Evolutionary conservation across 1,140 invertebrate species (phyloP).

Genomic region (Trichogramma pretiosum): DNA sequence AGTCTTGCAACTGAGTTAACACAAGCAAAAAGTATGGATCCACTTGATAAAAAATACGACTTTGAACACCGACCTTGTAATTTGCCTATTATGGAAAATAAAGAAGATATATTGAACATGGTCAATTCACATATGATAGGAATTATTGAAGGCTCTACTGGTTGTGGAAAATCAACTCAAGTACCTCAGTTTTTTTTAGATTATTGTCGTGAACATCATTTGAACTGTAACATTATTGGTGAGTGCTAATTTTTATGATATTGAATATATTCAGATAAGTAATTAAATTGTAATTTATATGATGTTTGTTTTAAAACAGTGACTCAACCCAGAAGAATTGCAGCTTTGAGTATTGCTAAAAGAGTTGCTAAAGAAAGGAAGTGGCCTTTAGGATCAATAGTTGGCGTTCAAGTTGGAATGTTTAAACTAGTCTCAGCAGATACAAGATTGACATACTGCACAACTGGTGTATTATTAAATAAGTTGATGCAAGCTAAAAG

Average conservation of each 20-base stretch:
- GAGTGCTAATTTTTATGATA: slow-evolving; percentile 8
- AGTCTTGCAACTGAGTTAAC: slow-evolving; percentile 5
- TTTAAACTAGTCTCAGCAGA: slow-evolving; percentile 52
- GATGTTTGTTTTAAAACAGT: slow-evolving; percentile 40
- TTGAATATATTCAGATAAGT: background rate
- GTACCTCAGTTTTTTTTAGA: slow-evolving; percentile 84
- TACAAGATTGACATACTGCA: slow-evolving; percentile 80
- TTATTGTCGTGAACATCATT: slow-evolving; percentile 49
- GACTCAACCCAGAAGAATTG: slow-evolving; percentile 79
- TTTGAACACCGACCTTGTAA: slow-evolving; percentile 25
- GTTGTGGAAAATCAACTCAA: slow-evolving; percentile 72
- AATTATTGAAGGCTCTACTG: slow-evolving; percentile 84
- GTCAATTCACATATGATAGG: slow-evolving; percentile 60
- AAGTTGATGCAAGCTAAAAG: slow-evolving; percentile 60
- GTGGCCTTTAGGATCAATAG: slow-evolving; percentile 65
- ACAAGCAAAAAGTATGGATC: too few relatives aligned
- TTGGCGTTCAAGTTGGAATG: slow-evolving; percentile 76
- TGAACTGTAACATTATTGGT: slow-evolving; percentile 67
- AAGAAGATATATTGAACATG: slow-evolving; percentile 50
- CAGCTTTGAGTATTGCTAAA: slow-evolving; percentile 72
- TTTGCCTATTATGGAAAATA: slow-evolving; percentile 23
- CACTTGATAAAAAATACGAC: too few relatives aligned
- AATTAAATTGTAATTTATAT: slow-evolving; percentile 9
- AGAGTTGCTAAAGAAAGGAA: slow-evolving; percentile 68
- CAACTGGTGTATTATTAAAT: slow-evolving; percentile 68